Conservation (phyloP, 2,797 vertebrate species). For the Xenops minutus region DNA sequence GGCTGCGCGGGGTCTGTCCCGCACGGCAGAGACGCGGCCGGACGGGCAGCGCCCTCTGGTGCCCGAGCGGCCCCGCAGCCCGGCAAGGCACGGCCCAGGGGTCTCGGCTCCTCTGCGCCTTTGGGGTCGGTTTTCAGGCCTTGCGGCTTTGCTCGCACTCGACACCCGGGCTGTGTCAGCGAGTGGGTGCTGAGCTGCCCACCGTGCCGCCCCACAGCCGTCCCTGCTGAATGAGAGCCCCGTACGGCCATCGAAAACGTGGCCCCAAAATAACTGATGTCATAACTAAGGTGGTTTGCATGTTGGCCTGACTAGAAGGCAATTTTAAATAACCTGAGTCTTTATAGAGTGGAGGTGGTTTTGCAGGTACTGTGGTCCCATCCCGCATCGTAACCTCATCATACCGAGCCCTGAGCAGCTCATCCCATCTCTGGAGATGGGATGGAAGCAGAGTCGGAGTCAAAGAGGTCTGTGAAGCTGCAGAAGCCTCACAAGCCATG, state of each 20-base stretch:
- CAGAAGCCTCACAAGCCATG: neutral
- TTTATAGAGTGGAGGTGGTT: neutral
- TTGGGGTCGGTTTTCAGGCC: neutral
- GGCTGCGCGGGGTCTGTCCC: neutral
- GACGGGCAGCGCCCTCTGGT: neutral
- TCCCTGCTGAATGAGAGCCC: neutral
- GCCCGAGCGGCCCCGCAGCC: neutral
- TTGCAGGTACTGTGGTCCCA: neutral
- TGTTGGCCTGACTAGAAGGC: neutral
- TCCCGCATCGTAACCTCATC: neutral
- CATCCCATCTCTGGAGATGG: neutral
- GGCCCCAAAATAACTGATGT: neutral
- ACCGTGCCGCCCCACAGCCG: neutral
- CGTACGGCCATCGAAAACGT: slow-evolving; percentile 6
- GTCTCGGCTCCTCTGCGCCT: neutral
- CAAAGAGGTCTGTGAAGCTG: neutral
- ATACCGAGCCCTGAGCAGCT: neutral
- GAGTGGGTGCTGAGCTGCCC: neutral
- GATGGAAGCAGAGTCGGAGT: neutral
- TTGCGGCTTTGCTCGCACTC: neutral
- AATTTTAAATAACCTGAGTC: neutral
- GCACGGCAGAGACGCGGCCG: neutral
- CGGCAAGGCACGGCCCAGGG: neutral
- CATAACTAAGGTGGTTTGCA: neutral
- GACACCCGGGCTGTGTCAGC: neutral